A percentile compares a stretch with the other conserved stretches of the same genome.
phyloP scores from a whole-genome alignment of 2,888 invertebrate species.

The Oxytorus armatus region DNA sequence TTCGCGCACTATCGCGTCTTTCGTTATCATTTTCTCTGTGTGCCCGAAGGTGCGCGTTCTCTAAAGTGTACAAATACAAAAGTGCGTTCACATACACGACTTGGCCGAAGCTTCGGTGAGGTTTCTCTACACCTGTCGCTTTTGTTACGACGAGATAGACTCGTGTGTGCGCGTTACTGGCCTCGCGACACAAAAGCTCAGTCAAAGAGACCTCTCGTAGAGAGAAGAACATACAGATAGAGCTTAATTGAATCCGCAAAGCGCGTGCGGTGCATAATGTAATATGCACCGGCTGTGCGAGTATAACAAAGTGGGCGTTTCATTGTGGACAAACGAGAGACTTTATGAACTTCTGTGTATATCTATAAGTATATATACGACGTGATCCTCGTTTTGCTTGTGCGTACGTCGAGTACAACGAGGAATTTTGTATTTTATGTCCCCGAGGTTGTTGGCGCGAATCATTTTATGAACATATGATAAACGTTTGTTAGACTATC shows the following conservation, averaged over 20 bases:
- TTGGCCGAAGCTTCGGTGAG: constrained; percentile 17
- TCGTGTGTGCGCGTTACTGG: not conserved
- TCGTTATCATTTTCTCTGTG: constrained; percentile 41
- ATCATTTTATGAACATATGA: not conserved
- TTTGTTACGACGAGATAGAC: not conserved
- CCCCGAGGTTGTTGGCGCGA: constrained; percentile 1
- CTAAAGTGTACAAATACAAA: not conserved
- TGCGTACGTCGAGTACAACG: not conserved
- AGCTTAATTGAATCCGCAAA: constrained; percentile 72
- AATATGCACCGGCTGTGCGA: constrained; percentile 38
- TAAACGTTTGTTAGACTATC: constrained; percentile 1
- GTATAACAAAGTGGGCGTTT: constrained; percentile 69
- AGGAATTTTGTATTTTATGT: not conserved
- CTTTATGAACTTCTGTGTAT: constrained; percentile 72
- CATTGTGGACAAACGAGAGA: constrained; percentile 65
- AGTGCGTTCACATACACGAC: constrained; percentile 5
- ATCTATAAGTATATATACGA: not conserved
- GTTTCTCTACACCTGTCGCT: constrained; percentile 53
- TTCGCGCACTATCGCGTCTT: constrained; percentile 52
- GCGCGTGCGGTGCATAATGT: constrained; percentile 53
- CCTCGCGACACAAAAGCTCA: constrained; percentile 27
- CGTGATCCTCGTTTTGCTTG: constrained; percentile 36
- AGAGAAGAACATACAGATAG: not conserved
- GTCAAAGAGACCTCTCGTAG: constrained; percentile 9
- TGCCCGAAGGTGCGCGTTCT: constrained; percentile 20